Conservation (phyloP, 2,797 vertebrate species). For the Takifugu rubripes region DNA sequence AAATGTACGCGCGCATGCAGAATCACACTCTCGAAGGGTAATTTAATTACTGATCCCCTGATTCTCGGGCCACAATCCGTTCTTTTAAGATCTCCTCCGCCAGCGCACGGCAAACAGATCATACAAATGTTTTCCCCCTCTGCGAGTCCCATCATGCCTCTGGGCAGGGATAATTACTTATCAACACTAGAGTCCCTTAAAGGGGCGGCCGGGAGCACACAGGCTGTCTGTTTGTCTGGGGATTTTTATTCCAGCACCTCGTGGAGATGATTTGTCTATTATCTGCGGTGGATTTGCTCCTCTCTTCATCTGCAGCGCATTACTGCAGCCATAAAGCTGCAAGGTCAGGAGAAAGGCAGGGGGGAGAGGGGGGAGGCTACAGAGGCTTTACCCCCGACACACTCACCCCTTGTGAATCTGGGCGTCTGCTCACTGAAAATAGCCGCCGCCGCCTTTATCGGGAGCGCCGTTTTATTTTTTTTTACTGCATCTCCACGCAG, state of each 20-base stretch:
- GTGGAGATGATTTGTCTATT: conserved; percentile 69
- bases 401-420: no score
- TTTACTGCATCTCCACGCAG: no score
- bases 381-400: no score
- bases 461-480: no score
- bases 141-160: conserved; percentile 64
- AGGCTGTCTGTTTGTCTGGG: conserved; percentile 64
- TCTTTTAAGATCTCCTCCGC: conserved; percentile 64
- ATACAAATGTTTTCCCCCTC: no score
- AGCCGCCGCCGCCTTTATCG: no score
- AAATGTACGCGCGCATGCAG: conserved; percentile 16
- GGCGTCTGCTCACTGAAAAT: no score
- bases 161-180: conserved; percentile 71
- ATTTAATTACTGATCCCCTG: conserved; percentile 69
- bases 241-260: conserved; percentile 64
- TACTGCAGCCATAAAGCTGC: conserved; percentile 66
- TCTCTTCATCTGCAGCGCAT: conserved; percentile 62
- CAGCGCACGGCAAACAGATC: no score
- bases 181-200: conserved; percentile 64
- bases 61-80: conserved; percentile 49
- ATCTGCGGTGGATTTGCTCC: conserved; percentile 68
- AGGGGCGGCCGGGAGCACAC: conserved; percentile 57
- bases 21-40: conserved; percentile 24
- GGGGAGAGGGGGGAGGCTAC: neutral
- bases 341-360: conserved; percentile 67